Evolutionary conservation across 64 coral and sea anemone genomes (phyloP).

Genomic region (Dendrophyllia cribrosa): DNA sequence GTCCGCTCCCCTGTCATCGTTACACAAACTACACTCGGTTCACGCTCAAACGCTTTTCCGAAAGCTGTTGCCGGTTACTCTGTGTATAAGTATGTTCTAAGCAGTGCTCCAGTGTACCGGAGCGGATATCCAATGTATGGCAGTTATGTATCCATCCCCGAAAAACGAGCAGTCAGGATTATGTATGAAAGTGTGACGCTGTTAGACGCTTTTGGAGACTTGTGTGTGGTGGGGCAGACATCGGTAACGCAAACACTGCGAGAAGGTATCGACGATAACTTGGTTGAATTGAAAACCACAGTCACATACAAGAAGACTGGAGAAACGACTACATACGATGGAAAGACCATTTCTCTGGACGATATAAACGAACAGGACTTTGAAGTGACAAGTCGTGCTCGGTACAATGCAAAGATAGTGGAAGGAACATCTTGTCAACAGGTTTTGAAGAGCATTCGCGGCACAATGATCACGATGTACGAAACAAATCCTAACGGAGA

Average conservation of each 20-base stretch:
- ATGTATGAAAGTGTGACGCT: not conserved
- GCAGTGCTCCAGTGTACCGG: not conserved
- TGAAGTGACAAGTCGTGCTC: not conserved
- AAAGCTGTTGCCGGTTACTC: not conserved
- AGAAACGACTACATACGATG: not conserved
- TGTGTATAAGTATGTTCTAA: not conserved
- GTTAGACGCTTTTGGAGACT: not conserved
- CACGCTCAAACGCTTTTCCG: not conserved
- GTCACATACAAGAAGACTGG: not conserved
- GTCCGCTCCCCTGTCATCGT: slow-evolving; percentile 9
- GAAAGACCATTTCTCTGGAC: not conserved
- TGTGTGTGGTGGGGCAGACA: not conserved
- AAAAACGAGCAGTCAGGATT: not conserved
- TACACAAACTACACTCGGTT: not conserved
- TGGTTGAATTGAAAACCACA: not conserved
- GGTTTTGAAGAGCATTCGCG: not conserved
- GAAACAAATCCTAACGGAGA: slow-evolving; percentile 26
- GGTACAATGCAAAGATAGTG: slow-evolving; percentile 6
- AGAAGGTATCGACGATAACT: not conserved
- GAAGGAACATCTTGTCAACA: slow-evolving; percentile 1
- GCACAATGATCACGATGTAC: slow-evolving; percentile 27
- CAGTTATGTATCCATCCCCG: not conserved
- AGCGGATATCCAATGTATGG: not conserved
- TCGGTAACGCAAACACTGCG: not conserved
- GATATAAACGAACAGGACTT: slow-evolving; percentile 7